A percentile compares a stretch with the other conserved stretches of the same genome.
Conservation (phyloP, 2,888 invertebrate genomes). For the Molorchus minor region DNA sequence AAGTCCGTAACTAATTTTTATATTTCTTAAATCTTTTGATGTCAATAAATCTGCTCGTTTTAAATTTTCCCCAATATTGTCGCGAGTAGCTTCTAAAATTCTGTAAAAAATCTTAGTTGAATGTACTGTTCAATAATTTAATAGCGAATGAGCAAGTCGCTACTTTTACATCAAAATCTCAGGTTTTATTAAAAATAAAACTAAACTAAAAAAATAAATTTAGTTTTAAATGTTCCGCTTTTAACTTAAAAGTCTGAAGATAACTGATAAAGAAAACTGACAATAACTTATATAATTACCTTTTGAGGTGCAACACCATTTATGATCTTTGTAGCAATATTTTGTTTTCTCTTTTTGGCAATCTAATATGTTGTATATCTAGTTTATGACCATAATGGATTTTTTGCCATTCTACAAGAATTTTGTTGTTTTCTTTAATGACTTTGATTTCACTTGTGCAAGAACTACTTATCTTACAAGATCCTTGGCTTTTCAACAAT, state of each 20-base stretch:
- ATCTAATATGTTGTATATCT: too few species aligned
- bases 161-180: too few species aligned
- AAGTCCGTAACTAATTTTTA: conserved; percentile 12
- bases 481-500: conserved; percentile 24
- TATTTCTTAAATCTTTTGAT: conserved; percentile 17
- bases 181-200: too few species aligned
- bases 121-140: too few species aligned
- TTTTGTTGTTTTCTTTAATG: conserved; percentile 13
- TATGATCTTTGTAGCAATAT: conserved; percentile 20
- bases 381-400: conserved; percentile 26
- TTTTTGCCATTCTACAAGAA: conserved; percentile 26
- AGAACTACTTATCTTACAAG: conserved; percentile 20
- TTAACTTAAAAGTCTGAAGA: not conserved
- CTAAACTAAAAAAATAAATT: too few species aligned
- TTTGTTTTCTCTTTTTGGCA: conserved; percentile 17
- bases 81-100: conserved; percentile 22
- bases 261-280: not conserved
- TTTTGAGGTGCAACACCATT: conserved; percentile 19
- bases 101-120: conserved; percentile 18
- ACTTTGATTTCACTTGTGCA: conserved; percentile 28
- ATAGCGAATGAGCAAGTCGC: too few species aligned
- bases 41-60: conserved; percentile 26
- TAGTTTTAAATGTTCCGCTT: not conserved
- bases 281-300: too few species aligned
- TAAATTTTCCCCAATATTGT: conserved; percentile 21